These are phyloP conservation scores for Catostylus mosaicus DNA, from an alignment of 30 jellyfish, hydroid and myxozoan species.

Conservation along the genomic window DNA sequence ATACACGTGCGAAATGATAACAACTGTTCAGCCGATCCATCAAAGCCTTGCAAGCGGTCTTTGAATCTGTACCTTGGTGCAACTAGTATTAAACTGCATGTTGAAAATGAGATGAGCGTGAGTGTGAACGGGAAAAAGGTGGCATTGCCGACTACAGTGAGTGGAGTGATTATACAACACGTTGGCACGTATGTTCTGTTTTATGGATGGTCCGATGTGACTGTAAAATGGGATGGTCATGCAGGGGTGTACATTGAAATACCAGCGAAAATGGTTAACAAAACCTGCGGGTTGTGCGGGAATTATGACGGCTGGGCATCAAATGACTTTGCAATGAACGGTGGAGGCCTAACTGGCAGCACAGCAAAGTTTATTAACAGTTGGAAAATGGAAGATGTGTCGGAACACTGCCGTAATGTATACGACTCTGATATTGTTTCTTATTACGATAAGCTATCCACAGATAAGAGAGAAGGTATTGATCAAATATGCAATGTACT, in stretches of 20 bases:
- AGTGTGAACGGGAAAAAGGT: constrained; percentile 45
- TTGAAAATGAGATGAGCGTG: constrained; percentile 36
- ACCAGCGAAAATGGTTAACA: constrained; percentile 56
- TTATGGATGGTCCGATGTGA: constrained; percentile 68
- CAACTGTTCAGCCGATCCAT: constrained; percentile 46
- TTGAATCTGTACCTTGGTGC: constrained; percentile 60
- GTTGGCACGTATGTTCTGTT: constrained; percentile 62
- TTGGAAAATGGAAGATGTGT: constrained; percentile 72
- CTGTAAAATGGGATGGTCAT: constrained; percentile 83
- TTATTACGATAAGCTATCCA: too few species aligned
- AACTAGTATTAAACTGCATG: constrained; percentile 36
- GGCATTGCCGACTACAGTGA: constrained; percentile 49
- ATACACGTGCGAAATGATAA: constrained; percentile 57
- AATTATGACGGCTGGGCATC: constrained; percentile 66
- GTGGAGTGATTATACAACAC: constrained; percentile 63
- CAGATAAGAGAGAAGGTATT: too few species aligned
- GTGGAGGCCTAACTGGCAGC: constrained; percentile 41
- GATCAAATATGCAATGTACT: too few species aligned
- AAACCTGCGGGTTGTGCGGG: constrained; percentile 95
- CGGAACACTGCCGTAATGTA: constrained; percentile 61
- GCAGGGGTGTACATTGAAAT: constrained; percentile 65
- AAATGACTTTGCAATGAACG: constrained; percentile 51
- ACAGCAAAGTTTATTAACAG: constrained; percentile 57
- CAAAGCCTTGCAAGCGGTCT: constrained; percentile 63
- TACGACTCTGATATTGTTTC: constrained; percentile 35